Conservation (phyloP, 2,888 invertebrate genomes). For the Zonitis immaculata region DNA sequence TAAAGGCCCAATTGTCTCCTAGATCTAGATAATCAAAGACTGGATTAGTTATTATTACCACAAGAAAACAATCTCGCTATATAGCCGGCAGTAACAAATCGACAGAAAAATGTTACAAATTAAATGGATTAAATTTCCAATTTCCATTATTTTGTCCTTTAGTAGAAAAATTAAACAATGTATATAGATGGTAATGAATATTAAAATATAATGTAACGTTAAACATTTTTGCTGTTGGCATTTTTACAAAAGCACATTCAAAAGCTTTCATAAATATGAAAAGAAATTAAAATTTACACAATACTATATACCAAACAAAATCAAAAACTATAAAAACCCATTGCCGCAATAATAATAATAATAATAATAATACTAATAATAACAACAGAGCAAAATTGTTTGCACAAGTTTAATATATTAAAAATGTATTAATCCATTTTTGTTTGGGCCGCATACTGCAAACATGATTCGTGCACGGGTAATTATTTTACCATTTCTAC, state of each 20-base stretch:
- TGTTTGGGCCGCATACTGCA: conserved; percentile 37
- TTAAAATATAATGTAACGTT: too few relatives aligned
- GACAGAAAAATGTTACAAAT: neutral
- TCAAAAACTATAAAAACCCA: conserved; percentile 41
- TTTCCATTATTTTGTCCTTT: too few relatives aligned
- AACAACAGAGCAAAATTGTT: conserved; percentile 45
- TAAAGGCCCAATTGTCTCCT: neutral
- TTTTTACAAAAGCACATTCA: conserved; percentile 33
- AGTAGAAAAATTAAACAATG: too few relatives aligned
- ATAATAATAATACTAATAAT: too few relatives aligned
- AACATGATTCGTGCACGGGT: conserved; percentile 42
- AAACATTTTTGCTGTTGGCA: too few relatives aligned
- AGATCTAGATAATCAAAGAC: neutral
- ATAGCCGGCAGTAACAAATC: neutral
- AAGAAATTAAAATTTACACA: too few relatives aligned
- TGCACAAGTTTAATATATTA: conserved; percentile 46
- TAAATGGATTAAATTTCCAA: neutral
- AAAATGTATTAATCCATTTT: conserved; percentile 51
- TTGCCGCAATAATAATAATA: conserved; percentile 35
- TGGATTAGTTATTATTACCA: neutral
- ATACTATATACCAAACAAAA: too few relatives aligned
- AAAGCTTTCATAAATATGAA: too few relatives aligned
- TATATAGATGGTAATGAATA: too few relatives aligned
- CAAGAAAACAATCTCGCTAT: neutral
- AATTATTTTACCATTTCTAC: conserved; percentile 50